Evolutionary conservation across 2,888 invertebrate species (phyloP), one percentile per base, ranked within the genome.

Genomic region (Cheilosia vernalis): DNA sequence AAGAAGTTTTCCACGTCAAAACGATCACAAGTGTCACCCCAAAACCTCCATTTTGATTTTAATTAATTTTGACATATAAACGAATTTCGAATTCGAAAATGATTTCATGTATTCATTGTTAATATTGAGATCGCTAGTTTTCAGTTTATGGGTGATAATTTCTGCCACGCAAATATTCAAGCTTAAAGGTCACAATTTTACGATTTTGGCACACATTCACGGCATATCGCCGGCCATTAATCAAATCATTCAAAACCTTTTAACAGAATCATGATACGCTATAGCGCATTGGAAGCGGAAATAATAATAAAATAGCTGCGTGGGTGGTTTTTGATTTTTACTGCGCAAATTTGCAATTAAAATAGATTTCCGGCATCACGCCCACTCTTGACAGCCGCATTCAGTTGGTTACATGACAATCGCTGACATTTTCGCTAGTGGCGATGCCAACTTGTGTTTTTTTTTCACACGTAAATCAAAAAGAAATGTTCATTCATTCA

Each of bases 331-430:
- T 56, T 10, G 30, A 17, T 33, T 47, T 64, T 74, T 40, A 44
- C 10, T 61, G 17, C 44, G 47, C 24, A 30, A 73, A 55, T 63
- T 51, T 67, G 61, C 56, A 73, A 73, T 73, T 73, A 55, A 69
- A 63, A 60, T 69, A 27, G 49, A 78, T 73, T 78, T 73, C 82
- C 77, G 58, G 49, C 33, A 44, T 66, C 21, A 17, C 53, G 27
- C 51, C 37, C 37, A 64, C 69, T n/a, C 19, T 81, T 67, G 73
- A 60, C 72, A 80, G 53, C 27, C 30, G 6, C 72, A 60, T 21
- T 40, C 53, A 63, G 56, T 69, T 56, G 56, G 56, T 56, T 69
- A 44, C 69, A 69, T 56, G 67, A 33, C 55, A 69, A 69, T 69
- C 17, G 33, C 53, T 69, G 33, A 15, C 42, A 58, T 47, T 47